phyloP scores from a whole-genome alignment of 2,113 vertebrate species.

The Noctilio leporinus region DNA sequence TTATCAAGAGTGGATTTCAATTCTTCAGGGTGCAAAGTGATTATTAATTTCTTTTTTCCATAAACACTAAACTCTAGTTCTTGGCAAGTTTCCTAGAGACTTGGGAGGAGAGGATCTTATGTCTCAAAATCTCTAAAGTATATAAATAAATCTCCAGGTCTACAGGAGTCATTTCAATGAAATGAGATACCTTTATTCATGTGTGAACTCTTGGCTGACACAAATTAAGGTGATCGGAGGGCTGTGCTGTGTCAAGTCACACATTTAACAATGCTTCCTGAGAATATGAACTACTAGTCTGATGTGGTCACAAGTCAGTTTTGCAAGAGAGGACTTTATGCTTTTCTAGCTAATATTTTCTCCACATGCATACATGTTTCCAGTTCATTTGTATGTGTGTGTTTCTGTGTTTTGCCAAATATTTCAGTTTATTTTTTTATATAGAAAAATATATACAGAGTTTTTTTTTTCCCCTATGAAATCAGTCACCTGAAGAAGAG shows the following conservation, averaged over 20 bases:
- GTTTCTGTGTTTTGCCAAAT: neutral
- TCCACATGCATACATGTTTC: neutral
- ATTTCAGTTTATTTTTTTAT: neutral
- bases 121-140: constrained; percentile 23
- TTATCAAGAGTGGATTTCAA: constrained; percentile 31
- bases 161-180: constrained; percentile 48
- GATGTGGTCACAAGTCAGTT: neutral
- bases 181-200: constrained; percentile 30
- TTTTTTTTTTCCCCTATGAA: neutral
- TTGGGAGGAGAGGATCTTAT: neutral
- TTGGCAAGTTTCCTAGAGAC: constrained; percentile 39
- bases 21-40: constrained; percentile 33
- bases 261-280: constrained; percentile 20
- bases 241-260: constrained; percentile 2
- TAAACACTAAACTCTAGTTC: constrained; percentile 32
- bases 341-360: neutral
- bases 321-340: neutral
- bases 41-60: constrained; percentile 44
- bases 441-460: neutral
- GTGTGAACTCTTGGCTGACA: constrained; percentile 44
- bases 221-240: constrained; percentile 47
- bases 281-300: neutral
- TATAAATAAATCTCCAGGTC: constrained; percentile 38
- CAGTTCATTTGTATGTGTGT: neutral
- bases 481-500: neutral